phyloP scores from a whole-genome alignment of 2,888 invertebrate species.

The Cephus spinipes region DNA sequence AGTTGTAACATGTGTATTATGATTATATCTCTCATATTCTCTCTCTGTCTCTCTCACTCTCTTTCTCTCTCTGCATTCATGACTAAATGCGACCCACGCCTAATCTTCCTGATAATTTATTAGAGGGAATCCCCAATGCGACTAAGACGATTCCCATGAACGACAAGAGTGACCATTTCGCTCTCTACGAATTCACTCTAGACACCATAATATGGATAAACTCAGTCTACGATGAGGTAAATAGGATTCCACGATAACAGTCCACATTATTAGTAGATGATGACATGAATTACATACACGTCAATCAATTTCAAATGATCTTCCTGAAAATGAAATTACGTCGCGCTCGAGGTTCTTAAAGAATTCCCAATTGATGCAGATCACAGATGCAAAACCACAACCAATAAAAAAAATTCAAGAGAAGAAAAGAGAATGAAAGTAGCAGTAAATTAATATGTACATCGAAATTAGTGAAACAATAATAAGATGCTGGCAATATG shows the following conservation, averaged over 20 bases:
- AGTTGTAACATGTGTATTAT: slow-evolving; percentile 8
- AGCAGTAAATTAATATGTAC: neutral
- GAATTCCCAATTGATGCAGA: neutral
- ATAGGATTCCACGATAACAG: neutral
- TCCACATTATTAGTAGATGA: neutral
- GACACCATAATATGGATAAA: neutral
- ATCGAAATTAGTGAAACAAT: neutral
- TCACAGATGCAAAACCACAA: neutral
- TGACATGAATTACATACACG: neutral
- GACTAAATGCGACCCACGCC: neutral
- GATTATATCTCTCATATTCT: slow-evolving; percentile 7
- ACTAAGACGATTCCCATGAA: neutral
- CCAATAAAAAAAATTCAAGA: neutral
- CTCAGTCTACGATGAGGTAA: neutral
- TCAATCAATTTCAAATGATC: neutral
- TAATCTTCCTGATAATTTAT: neutral
- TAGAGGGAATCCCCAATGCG: neutral
- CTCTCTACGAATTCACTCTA: neutral
- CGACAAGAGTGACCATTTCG: neutral
- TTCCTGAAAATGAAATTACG: neutral
- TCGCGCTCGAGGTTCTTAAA: neutral
- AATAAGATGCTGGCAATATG: neutral
- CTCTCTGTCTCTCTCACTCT: slow-evolving; percentile 13
- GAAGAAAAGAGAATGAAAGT: neutral
- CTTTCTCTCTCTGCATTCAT: neutral